Percentiles rank a stretch among this genome's conserved stretches.
Evolutionary conservation across 2,113 vertebrate species (phyloP).

Genomic region (Columbina picui): DNA sequence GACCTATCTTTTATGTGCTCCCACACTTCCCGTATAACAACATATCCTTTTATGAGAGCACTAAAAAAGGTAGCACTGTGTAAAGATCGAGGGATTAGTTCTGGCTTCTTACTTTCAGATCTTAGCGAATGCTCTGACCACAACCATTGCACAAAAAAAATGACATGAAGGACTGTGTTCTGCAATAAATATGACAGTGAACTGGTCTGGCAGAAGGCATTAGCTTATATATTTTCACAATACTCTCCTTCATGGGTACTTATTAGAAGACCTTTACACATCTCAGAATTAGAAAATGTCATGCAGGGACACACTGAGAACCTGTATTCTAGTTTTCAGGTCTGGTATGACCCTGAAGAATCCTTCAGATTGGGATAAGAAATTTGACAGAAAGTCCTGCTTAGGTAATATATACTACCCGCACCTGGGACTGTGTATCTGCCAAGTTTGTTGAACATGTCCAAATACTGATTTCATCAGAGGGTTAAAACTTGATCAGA

Average conservation of each 20-base stretch:
- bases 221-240: neutral
- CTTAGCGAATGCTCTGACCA: neutral
- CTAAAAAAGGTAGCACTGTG: neutral
- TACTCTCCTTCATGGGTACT: neutral
- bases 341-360: neutral
- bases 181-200: neutral
- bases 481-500: neutral
- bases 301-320: neutral
- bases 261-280: neutral
- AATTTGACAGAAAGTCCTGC: neutral
- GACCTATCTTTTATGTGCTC: neutral
- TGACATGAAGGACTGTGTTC: neutral
- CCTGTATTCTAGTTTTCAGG: neutral
- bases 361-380: neutral
- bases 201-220: neutral
- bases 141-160: neutral
- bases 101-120: neutral
- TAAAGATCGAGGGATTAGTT: neutral
- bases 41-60: neutral
- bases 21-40: neutral
- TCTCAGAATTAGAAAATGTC: neutral
- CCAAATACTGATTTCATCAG: neutral
- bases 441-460: neutral
- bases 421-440: neutral
- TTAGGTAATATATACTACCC: neutral